Evolutionary conservation across 2,888 invertebrate genomes (phyloP), one percentile per base, ranked within the genome.

Genomic region (Phyto melanocephala): DNA sequence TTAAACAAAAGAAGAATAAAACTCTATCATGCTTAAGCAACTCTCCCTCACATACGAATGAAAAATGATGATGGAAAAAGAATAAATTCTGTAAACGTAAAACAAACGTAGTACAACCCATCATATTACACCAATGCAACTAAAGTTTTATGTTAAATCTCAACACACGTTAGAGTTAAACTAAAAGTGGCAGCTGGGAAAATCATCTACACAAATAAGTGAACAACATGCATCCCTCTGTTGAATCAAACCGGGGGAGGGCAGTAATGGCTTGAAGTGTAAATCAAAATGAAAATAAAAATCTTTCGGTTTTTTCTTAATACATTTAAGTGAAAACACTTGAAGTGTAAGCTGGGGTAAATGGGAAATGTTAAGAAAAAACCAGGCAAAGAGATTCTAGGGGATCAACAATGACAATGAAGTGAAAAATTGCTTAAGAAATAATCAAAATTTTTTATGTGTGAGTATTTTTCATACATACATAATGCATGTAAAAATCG

Each of bases 1-100:
- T 45, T 35, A 35, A 45, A 58, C 33, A 56, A 70, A 35, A 33
- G 35, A 8, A 33, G 11, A 17, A 17, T 15, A 17, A 68, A 56
- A 7, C 42, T 20, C 33, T 11, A 50, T 50, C 22, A 40, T 42
- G 15, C 7, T 37, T 11, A 17, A 10, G 20, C 0, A 50, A 50
- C 11, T 22, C 52, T 54, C 17, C 13, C 22, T 35, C 28, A 54
- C 15, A 10, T 52, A 68, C 37, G 20, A 50, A 67, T 58, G 65
- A 65, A 33, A 56, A 75, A 33, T 56, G 28, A 67, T 67, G 67
- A 68, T 37, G 40, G 54, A 20, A 68, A 42, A 24, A 15, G 42
- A 54, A 68, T 52, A 70, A 45, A 58, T 35, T 56, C 45, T 22
- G 3, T 56, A 42, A 17, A 33, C 24, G 28, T 22, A 68, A 2